These are phyloP conservation scores for Chondrilla cf. caribensis DNA, from an alignment of 37 sponge, comb jelly and placozoan species.

Conservation along the genomic window DNA sequence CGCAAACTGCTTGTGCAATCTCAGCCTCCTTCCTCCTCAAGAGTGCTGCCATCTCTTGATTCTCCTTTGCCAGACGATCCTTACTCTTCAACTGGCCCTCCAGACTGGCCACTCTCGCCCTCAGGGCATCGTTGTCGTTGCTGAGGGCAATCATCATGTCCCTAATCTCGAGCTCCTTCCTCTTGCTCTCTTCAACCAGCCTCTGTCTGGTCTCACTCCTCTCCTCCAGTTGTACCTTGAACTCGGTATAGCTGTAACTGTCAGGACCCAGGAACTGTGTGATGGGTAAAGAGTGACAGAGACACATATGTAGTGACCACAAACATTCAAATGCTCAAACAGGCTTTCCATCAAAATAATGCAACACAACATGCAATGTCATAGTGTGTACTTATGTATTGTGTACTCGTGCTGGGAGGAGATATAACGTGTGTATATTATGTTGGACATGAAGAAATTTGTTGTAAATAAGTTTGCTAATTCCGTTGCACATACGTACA, in stretches of 20 bases:
- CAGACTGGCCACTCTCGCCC: conserved; percentile 9
- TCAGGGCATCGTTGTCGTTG: conserved; percentile 42
- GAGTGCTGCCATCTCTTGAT: conserved; percentile 17
- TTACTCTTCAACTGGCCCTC: neutral
- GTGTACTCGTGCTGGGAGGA: neutral
- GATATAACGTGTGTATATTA: neutral
- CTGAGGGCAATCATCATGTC: conserved; percentile 32
- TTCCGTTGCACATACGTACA: neutral
- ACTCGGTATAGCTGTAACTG: conserved; percentile 24
- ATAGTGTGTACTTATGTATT: neutral
- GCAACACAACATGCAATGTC: neutral
- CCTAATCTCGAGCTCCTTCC: conserved; percentile 55
- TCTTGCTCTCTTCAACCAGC: conserved; percentile 45
- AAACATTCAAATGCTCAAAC: neutral
- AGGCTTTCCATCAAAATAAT: neutral
- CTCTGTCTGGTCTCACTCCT: conserved; percentile 29
- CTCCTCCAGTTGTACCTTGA: conserved; percentile 43
- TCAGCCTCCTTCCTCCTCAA: neutral
- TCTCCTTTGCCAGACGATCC: conserved; percentile 28
- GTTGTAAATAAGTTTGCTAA: neutral
- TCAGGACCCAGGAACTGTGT: conserved; percentile 47
- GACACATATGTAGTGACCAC: neutral
- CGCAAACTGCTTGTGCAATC: neutral
- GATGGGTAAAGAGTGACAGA: neutral
- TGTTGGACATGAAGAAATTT: no score